Evolutionary conservation across 2,888 invertebrate species (phyloP), one percentile per base, ranked within the genome.

Genomic region (Thecocarcelia acutangulata): DNA sequence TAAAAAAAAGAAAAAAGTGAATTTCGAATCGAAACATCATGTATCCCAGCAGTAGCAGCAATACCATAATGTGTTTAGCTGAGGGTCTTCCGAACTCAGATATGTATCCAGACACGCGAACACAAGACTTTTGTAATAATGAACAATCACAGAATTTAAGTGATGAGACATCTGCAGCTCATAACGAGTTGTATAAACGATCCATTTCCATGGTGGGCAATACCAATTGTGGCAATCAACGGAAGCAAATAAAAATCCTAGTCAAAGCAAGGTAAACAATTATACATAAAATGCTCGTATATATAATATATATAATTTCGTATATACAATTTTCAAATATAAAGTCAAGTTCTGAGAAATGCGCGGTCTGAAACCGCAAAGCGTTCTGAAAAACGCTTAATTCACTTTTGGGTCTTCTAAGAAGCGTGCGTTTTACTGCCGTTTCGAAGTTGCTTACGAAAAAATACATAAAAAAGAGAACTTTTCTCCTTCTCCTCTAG

Each of bases 241-340:
- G 61, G 40, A 73, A 58, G 11, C 74, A 69, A 46, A 78, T 64
- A 46, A 78, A 78, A 58, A 66, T 70, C 28, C 40, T 82, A 59
- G 74, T 82, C 37, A 82, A 78, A 74, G 78, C 82, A 69, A 68
- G 82, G 82, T 82, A 82, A 82, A n/a, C n/a, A n/a, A n/a, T n/a
- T n/a, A n/a, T n/a, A n/a, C n/a, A n/a, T n/a, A n/a, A n/a, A n/a
- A n/a, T n/a, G n/a, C n/a, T n/a, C n/a, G n/a, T n/a, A n/a, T n/a
- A n/a, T n/a, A n/a, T n/a, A n/a, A n/a, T n/a, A n/a, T n/a, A n/a
- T n/a, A n/a, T n/a, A n/a, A n/a, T n/a, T n/a, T n/a, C n/a, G n/a
- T n/a, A n/a, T n/a, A n/a, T n/a, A n/a, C n/a, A n/a, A n/a, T n/a
- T n/a, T n/a, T n/a, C n/a, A n/a, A n/a, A n/a, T n/a, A n/a, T n/a